These are phyloP conservation scores for Thripadectes ignobilis DNA, from an alignment of 2,797 vertebrate genomes.

Conservation along the genomic window DNA sequence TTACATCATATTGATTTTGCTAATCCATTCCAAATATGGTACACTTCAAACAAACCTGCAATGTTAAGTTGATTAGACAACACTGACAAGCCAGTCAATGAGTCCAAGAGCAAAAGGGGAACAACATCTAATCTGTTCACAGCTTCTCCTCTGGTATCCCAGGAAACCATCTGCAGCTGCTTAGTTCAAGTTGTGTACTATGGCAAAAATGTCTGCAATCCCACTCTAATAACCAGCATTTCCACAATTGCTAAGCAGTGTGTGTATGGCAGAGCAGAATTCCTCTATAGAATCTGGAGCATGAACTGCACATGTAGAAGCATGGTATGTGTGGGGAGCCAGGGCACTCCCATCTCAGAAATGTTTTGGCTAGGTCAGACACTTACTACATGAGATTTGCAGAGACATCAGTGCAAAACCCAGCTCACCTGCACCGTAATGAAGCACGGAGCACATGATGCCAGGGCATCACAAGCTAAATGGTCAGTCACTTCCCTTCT, in stretches of 20 bases:
- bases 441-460: neutral
- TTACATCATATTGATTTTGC: neutral
- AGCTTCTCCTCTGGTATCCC: slow-evolving; percentile 17
- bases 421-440: neutral
- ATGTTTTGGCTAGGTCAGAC: neutral
- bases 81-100: neutral
- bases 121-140: neutral
- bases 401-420: neutral
- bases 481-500: neutral
- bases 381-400: neutral
- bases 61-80: neutral
- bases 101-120: neutral
- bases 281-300: neutral
- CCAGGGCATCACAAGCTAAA: neutral
- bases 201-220: slow-evolving; percentile 30
- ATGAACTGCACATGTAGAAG: neutral
- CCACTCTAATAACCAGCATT: neutral
- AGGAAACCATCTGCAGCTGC: slow-evolving; percentile 46
- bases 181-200: neutral
- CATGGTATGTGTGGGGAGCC: neutral
- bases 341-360: slow-evolving; percentile 2
- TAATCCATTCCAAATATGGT: neutral
- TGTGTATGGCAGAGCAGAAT: neutral
- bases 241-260: neutral
- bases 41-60: neutral